These are phyloP conservation scores for Chelon labrosus DNA, from an alignment of 2,797 vertebrate species.

Conservation along the genomic window DNA sequence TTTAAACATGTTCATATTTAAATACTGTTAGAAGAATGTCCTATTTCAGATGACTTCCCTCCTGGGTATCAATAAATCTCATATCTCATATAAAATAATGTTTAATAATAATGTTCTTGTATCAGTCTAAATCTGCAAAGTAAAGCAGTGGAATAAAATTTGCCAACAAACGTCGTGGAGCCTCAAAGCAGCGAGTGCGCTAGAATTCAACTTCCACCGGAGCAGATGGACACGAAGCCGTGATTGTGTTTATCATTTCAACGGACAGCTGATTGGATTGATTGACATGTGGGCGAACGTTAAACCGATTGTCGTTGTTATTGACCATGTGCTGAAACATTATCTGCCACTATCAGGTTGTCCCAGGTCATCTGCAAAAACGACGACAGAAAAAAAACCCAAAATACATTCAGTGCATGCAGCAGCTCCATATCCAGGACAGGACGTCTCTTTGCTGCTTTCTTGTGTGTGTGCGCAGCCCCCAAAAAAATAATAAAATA, in stretches of 20 bases:
- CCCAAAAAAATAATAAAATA: background rate
- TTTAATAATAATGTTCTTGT: too few species aligned
- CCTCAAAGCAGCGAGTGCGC: too few species aligned
- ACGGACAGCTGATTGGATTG: background rate
- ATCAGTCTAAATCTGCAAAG: too few species aligned
- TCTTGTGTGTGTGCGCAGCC: background rate
- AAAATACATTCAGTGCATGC: conserved; percentile 9
- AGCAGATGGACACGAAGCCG: background rate
- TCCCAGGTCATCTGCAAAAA: conserved; percentile 29
- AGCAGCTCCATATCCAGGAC: background rate
- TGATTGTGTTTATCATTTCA: background rate
- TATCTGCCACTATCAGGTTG: conserved; percentile 55
- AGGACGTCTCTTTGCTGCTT: background rate
- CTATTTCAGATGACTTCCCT: too few species aligned
- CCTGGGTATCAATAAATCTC: too few species aligned
- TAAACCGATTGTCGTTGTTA: conserved; percentile 54
- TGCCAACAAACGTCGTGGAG: too few species aligned
- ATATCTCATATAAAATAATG: too few species aligned
- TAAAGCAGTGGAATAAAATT: too few species aligned
- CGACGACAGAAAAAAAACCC: conserved; percentile 11
- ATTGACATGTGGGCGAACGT: background rate
- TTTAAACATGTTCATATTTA: too few species aligned
- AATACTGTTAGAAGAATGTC: too few species aligned
- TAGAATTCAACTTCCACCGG: background rate
- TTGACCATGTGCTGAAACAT: conserved; percentile 65